Base-by-base conservation (phyloP, 2,113 vertebrate species). In the Chloropsis cyanopogon region DNA sequence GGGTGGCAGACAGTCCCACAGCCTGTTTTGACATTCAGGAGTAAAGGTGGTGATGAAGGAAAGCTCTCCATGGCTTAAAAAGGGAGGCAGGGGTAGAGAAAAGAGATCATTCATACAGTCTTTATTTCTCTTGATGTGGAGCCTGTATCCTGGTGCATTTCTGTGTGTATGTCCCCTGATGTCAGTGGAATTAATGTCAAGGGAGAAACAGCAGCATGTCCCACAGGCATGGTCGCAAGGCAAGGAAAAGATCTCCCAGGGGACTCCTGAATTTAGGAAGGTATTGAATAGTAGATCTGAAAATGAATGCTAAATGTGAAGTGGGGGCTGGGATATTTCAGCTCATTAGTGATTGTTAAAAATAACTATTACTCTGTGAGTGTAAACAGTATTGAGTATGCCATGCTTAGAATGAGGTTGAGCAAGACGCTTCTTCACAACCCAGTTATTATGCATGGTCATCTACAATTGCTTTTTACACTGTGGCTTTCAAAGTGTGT, bases 301-400 rank as follows among this genome's bases (percentile, higher is more conserved):
- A 92, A 70, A 83, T 68, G 33, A 91, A 90, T 80, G 66, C 15
- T 87, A 86, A 88, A 92, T 84, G 33, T 77, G 71, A 88, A 91
- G 59, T 49, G n/a, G 20, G 22, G 25, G 19, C 37, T 90, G 60
- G 44, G 52, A 75, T 82, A 60, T 88, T 92, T 93, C 72, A 86
- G 35, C 35, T 95, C 39, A 90, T 88, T 93, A 83, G 33, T 23
- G 33, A 49, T 66, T 83, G 56, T 95, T 94, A 88, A 86, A 96
- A 94, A 92, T 93, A 93, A 77, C 56, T 20, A 44, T 70, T 88
- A 54, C 47, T 70, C 42, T 59, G n/a, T 12, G 7, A 83, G 22
- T 37, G 8, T 79, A 86, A 82, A 86, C 79, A 66, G 41, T 50
- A 87, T 18, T n/a, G 63, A 76, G 57, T 70, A 31, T 76, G 57